Conservation (phyloP, 1,140 invertebrate species). For the Drosophila nebulosa region DNA sequence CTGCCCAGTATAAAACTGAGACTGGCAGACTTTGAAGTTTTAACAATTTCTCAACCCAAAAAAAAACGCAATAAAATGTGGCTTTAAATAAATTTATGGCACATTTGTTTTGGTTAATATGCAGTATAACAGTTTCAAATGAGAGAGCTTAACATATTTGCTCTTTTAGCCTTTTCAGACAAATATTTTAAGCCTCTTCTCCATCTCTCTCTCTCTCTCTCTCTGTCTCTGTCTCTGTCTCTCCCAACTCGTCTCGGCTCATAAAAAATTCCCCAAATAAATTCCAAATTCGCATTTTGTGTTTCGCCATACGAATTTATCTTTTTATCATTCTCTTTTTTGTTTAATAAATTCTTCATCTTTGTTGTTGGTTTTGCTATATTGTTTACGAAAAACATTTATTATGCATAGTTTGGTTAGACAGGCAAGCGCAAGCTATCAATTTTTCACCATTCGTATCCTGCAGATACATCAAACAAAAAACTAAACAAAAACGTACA, state of each 20-base stretch:
- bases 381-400: conserved; percentile 72
- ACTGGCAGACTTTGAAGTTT: too few relatives aligned
- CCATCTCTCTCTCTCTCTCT: too few relatives aligned
- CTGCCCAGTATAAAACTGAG: too few relatives aligned
- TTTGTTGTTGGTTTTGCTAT: conserved; percentile 34
- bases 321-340: conserved; percentile 34
- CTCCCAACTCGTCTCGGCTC: too few relatives aligned
- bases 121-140: too few relatives aligned
- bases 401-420: conserved; percentile 76
- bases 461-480: conserved; percentile 73
- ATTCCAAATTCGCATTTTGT: conserved; percentile 2
- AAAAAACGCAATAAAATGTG: too few relatives aligned
- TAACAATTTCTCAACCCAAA: too few relatives aligned
- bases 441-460: conserved; percentile 71
- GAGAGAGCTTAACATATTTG: too few relatives aligned
- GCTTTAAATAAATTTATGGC: too few relatives aligned
- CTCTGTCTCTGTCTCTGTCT: too few relatives aligned
- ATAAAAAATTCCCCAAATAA: neutral
- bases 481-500: conserved; percentile 23
- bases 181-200: neutral
- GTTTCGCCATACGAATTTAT: conserved; percentile 29
- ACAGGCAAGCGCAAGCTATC: conserved; percentile 65
- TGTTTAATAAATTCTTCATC: conserved; percentile 62
- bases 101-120: too few relatives aligned
- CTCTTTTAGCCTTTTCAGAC: too few relatives aligned